Evolutionary conservation across 2,888 invertebrate species (phyloP).

Genomic region (Atethmia centrago): DNA sequence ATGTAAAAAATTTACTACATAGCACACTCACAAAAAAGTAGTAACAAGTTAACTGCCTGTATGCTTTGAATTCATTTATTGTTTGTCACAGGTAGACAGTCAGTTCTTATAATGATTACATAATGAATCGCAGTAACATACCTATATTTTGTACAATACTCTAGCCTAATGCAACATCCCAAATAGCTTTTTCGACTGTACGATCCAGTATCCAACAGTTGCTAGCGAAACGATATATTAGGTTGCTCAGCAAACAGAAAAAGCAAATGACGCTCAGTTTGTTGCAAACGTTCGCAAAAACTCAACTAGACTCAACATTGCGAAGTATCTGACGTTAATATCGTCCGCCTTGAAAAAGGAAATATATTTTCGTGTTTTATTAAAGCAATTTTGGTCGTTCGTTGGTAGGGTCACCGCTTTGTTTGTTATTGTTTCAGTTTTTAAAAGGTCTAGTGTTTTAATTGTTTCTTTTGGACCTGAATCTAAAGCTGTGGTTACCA

Average conservation of each 20-base stretch:
- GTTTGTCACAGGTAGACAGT: background rate
- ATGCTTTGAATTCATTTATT: too few species aligned
- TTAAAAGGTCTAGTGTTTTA: constrained; percentile 14
- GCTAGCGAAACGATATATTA: constrained; percentile 53
- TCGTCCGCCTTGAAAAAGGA: constrained; percentile 73
- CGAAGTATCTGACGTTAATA: constrained; percentile 72
- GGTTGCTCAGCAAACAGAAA: constrained; percentile 54
- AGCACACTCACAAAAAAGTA: background rate
- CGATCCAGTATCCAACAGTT: constrained; percentile 19
- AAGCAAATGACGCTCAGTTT: constrained; percentile 55
- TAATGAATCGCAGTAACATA: background rate
- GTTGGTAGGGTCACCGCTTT: constrained; percentile 69
- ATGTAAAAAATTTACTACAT: background rate
- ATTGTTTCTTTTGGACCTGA: constrained; percentile 13
- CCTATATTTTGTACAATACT: background rate
- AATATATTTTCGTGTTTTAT: constrained; percentile 84
- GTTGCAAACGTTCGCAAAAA: constrained; percentile 58
- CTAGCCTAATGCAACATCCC: background rate
- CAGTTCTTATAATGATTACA: background rate
- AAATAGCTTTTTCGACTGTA: constrained; percentile 17
- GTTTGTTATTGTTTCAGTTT: constrained; percentile 38
- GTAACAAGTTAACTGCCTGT: background rate
- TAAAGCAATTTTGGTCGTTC: constrained; percentile 77
- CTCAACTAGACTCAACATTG: constrained; percentile 58
- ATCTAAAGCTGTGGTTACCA: constrained; percentile 14